Evolutionary conservation across 1,140 invertebrate genomes (phyloP), one percentile per base, ranked within the genome.

Genomic region (Neodiprion virginianus): DNA sequence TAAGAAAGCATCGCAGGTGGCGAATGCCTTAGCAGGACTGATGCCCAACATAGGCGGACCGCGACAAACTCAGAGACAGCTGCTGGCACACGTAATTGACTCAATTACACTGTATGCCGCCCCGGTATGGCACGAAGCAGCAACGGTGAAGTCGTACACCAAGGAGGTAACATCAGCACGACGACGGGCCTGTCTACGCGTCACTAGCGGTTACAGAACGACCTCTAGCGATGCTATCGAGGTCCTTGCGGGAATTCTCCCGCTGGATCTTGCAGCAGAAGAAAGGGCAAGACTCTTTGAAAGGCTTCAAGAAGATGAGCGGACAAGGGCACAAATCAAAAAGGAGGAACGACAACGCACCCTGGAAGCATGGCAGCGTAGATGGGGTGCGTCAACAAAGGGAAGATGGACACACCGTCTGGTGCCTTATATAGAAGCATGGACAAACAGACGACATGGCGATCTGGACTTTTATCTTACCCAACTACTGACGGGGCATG

Each of bases 231-330:
- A 75, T 50, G 77, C 76, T 28, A 67, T 73, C 7, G 47, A 71
- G 21, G 75, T 77, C 8, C 72, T 79, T 14, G 73, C 79, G 10
- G 79, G 72, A 50, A 66, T 75, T 5, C 69, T 74, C 9, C 79
- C 78, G 7, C 76, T 80, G 14, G 76, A 77, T 40, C 67, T 78
- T 11, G 48, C 78, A 67, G 73, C 71, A 8, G 67, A 67, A 40
- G 78, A 80, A 50, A 65, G 76, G 47, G 71, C 77, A 69, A 66
- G 28, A 48, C 11, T 66, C 5, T 10, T 21, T 21, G 17, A 70
- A 48, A 74, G 67, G 0, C 17, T 21, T 21, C 17, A 21, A 74
- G 61, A 48, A 74, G 68, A 12, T 17, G 70, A 61, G 67, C n/a
- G 21, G 40, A 21, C 67, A 21, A 50, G 47, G 48, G 72, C 23